These are phyloP conservation scores for Phrixothrix hirtus DNA, from an alignment of 2,888 invertebrate species.

Conservation along the genomic window DNA sequence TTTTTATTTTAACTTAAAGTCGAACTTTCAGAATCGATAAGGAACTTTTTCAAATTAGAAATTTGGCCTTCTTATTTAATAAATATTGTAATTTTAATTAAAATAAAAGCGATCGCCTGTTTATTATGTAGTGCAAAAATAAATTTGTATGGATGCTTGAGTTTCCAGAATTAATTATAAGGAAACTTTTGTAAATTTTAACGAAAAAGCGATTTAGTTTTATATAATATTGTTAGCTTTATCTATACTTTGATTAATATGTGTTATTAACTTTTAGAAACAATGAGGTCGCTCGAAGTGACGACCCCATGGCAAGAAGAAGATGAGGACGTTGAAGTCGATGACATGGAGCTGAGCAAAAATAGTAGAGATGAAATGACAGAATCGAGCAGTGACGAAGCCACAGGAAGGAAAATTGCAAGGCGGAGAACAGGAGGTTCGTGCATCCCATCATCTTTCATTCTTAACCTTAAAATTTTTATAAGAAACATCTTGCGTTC, in stretches of 20 bases:
- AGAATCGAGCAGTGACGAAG: slow-evolving; percentile 54
- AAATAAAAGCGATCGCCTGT: too few species aligned
- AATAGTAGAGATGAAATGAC: slow-evolving; percentile 49
- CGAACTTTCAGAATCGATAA: background rate
- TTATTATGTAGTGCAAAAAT: too few species aligned
- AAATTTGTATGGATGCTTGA: too few species aligned
- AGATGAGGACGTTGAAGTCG: slow-evolving; percentile 56
- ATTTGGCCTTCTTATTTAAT: too few species aligned
- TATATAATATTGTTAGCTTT: background rate
- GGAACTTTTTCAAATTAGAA: too few species aligned
- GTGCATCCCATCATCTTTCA: slow-evolving; percentile 14
- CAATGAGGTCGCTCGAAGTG: slow-evolving; percentile 55
- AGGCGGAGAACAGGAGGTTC: slow-evolving; percentile 54
- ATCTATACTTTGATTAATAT: background rate
- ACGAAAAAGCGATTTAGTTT: too few species aligned
- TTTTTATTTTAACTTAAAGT: background rate
- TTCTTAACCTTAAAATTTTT: slow-evolving; percentile 19
- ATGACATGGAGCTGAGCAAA: slow-evolving; percentile 53
- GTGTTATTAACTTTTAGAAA: slow-evolving; percentile 23
- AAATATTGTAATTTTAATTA: too few species aligned
- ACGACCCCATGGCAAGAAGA: slow-evolving; percentile 55
- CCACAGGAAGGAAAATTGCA: slow-evolving; percentile 49
- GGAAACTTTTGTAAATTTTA: too few species aligned
- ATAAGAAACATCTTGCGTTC: slow-evolving; percentile 22
- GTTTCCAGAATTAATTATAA: too few species aligned